Evolutionary conservation across 2,797 vertebrate species (phyloP).

Genomic region (Gila robusta): DNA sequence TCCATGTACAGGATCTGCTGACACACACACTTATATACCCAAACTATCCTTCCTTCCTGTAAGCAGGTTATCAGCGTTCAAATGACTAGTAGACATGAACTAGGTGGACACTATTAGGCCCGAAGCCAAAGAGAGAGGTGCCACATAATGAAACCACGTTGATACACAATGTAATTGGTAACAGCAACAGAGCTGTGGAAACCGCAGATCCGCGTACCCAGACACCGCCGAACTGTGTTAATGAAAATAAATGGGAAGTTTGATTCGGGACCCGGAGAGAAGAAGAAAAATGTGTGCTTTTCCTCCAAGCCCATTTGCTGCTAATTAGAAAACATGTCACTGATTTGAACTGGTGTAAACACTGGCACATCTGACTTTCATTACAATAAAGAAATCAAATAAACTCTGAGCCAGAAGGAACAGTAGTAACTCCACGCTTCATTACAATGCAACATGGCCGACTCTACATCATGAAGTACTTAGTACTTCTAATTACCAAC

Average conservation of each 20-base stretch:
- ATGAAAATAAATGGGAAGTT: slow-evolving; percentile 79
- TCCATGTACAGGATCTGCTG: background rate
- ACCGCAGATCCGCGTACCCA: slow-evolving; percentile 61
- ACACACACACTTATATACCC: background rate
- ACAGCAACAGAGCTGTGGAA: slow-evolving; percentile 53
- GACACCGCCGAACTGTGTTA: slow-evolving; percentile 69
- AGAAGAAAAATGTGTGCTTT: slow-evolving; percentile 77
- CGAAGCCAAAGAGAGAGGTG: slow-evolving; percentile 17
- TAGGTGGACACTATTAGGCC: slow-evolving; percentile 37
- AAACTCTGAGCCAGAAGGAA: slow-evolving; percentile 76
- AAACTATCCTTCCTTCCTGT: background rate
- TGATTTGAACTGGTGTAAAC: slow-evolving; percentile 84
- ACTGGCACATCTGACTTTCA: slow-evolving; percentile 88
- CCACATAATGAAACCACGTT: slow-evolving; percentile 37
- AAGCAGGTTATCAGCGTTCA: slow-evolving; percentile 4
- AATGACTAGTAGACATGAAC: slow-evolving; percentile 5
- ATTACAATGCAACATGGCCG: slow-evolving; percentile 77
- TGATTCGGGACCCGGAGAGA: slow-evolving; percentile 76
- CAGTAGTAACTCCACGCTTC: slow-evolving; percentile 81
- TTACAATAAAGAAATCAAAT: slow-evolving; percentile 90
- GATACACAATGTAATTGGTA: slow-evolving; percentile 51
- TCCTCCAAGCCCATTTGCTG: slow-evolving; percentile 79
- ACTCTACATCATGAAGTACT: slow-evolving; percentile 79
- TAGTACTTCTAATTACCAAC: slow-evolving; percentile 77
- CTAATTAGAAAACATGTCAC: slow-evolving; percentile 85